These are phyloP conservation scores for Atherinomorus stipes DNA, from an alignment of 2,113 vertebrate species.

Conservation along the genomic window DNA sequence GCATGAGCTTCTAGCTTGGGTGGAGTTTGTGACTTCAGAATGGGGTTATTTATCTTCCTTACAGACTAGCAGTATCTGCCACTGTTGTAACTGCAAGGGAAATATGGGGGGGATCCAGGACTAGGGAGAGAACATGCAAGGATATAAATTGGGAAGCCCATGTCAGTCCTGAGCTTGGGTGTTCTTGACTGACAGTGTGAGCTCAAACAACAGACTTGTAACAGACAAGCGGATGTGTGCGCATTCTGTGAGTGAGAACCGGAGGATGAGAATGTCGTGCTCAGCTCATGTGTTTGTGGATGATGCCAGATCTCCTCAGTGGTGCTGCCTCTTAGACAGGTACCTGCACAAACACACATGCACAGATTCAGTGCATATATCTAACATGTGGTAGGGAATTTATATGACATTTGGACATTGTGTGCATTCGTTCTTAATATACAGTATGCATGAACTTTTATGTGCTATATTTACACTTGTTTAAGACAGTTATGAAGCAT, in stretches of 20 bases:
- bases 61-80: neutral
- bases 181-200: constrained; percentile 13
- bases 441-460: too few species aligned
- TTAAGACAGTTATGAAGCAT: neutral
- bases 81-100: constrained; percentile 20
- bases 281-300: constrained; percentile 83
- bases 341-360: constrained; percentile 85
- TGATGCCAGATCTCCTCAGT: constrained; percentile 82
- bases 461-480: neutral
- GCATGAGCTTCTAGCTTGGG: neutral
- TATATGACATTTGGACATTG: neutral
- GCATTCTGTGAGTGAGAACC: constrained; percentile 20
- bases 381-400: neutral
- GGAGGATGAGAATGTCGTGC: constrained; percentile 79
- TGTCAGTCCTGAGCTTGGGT: constrained; percentile 47
- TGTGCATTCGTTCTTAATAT: neutral
- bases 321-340: constrained; percentile 96
- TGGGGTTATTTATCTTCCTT: neutral
- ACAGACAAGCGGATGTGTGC: neutral
- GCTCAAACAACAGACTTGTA: constrained; percentile 21
- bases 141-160: constrained; percentile 41
- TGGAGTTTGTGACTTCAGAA: neutral
- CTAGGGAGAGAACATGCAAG: constrained; percentile 52
- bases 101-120: neutral
- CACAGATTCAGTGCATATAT: neutral